Conservation (phyloP, 2,797 vertebrate genomes). For the Pseudopleuronectes americanus region DNA sequence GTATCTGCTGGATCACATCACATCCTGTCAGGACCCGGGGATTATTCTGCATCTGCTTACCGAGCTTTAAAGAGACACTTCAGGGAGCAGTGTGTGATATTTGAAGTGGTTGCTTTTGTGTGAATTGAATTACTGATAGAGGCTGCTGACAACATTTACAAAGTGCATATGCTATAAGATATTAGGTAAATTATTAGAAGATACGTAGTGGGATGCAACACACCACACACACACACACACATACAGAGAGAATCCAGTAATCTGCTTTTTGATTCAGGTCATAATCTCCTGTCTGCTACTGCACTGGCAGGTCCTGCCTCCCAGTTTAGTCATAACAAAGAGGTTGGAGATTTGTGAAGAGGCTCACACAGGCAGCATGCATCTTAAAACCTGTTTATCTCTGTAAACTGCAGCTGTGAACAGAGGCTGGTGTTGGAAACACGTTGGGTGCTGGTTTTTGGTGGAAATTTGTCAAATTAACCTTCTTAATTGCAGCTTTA, state of each 20-base stretch:
- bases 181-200: constrained; percentile 48
- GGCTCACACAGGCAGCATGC: constrained; percentile 58
- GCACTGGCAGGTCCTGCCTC: constrained; percentile 70
- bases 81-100: constrained; percentile 28
- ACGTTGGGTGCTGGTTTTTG: background rate
- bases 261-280: constrained; percentile 78
- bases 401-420: constrained; percentile 37
- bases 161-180: constrained; percentile 19
- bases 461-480: background rate
- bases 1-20: constrained; percentile 57
- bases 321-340: constrained; percentile 73
- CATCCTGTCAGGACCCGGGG: constrained; percentile 32
- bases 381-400: constrained; percentile 64
- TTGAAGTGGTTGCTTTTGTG: constrained; percentile 6
- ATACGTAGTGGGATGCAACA: background rate
- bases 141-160: constrained; percentile 9
- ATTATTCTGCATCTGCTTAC: constrained; percentile 53
- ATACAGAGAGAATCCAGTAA: constrained; percentile 52
- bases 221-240: constrained; percentile 1
- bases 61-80: constrained; percentile 52
- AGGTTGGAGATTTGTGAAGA: constrained; percentile 62
- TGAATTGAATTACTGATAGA: constrained; percentile 22
- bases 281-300: constrained; percentile 77
- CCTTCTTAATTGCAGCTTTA: background rate
- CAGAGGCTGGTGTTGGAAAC: constrained; percentile 15